Evolutionary conservation across 2,888 invertebrate genomes (phyloP).

Genomic region (Neoascia interrupta): DNA sequence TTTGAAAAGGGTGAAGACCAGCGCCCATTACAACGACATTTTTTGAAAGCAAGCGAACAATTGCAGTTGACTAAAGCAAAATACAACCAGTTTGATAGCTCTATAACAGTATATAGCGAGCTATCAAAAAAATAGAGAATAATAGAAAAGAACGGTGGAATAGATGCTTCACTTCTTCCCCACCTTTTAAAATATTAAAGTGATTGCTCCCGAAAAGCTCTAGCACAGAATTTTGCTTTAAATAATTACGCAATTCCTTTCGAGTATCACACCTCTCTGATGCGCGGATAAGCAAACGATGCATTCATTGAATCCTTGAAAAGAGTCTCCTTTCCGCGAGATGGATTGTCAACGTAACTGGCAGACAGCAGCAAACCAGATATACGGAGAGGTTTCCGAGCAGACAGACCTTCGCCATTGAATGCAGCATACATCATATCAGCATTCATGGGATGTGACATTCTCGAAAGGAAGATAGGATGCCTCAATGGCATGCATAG

Average conservation of each 20-base stretch:
- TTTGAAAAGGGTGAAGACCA: too few species aligned
- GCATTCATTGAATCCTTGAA: conserved; percentile 38
- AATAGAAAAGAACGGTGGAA: conserved; percentile 20
- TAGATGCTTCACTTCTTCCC: conserved; percentile 10
- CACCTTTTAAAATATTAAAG: conserved; percentile 12
- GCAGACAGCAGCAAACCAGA: conserved; percentile 31
- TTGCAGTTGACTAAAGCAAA: too few species aligned
- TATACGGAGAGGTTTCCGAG: conserved; percentile 13
- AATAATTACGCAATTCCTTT: conserved; percentile 54
- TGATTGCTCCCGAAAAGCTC: too few species aligned
- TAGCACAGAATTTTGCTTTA: conserved; percentile 28
- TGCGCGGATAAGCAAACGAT: conserved; percentile 39
- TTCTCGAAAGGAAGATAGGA: conserved; percentile 56
- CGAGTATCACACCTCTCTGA: conserved; percentile 13
- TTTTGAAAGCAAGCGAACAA: too few species aligned
- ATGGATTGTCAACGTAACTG: conserved; percentile 49
- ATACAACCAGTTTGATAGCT: too few species aligned
- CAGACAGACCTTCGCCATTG: conserved; percentile 42
- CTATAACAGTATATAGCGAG: too few species aligned
- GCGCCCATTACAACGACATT: too few species aligned
- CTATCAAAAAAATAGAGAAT: too few species aligned
- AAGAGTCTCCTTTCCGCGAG: conserved; percentile 30
- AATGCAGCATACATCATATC: conserved; percentile 66
- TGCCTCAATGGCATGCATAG: conserved; percentile 23
- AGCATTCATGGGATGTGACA: conserved; percentile 70